Evolutionary conservation across 2,888 invertebrate species (phyloP).

Genomic region (Pogonocherus hispidulus): DNA sequence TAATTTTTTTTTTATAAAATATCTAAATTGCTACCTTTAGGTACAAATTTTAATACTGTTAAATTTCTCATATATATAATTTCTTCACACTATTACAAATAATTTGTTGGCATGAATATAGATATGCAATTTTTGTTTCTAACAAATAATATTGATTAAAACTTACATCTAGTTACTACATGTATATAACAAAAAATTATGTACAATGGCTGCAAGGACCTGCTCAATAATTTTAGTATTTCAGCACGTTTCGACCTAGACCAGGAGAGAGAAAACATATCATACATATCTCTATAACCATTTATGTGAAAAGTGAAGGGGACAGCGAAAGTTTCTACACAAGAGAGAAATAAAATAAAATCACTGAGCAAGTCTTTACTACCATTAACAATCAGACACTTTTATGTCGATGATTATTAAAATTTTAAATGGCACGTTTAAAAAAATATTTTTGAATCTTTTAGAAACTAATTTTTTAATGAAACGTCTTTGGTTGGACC

Average conservation of each 20-base stretch:
- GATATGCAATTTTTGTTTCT: conserved; percentile 63
- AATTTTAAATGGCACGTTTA: conserved; percentile 62
- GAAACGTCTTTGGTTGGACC: conserved; percentile 67
- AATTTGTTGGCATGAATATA: conserved; percentile 65
- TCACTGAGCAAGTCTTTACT: conserved; percentile 21
- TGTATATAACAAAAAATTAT: conserved; percentile 53
- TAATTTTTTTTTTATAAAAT: conserved; percentile 66
- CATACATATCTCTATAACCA: background rate
- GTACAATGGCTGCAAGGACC: conserved; percentile 47
- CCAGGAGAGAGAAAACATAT: background rate
- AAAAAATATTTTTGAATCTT: conserved; percentile 59
- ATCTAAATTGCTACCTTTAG: conserved; percentile 69
- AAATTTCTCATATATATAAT: conserved; percentile 63
- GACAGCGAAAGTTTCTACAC: background rate
- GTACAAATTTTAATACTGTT: conserved; percentile 70
- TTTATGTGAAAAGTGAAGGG: conserved; percentile 5
- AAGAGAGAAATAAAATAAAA: conserved; percentile 8
- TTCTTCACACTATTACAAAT: conserved; percentile 53
- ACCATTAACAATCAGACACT: conserved; percentile 52
- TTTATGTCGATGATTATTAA: conserved; percentile 52
- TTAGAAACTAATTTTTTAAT: conserved; percentile 52
- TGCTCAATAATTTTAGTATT: conserved; percentile 33
- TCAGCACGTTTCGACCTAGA: background rate
- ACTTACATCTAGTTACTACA: conserved; percentile 56
- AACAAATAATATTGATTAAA: conserved; percentile 58